These are phyloP conservation scores for Eristalis arbustorum DNA, from an alignment of 2,888 invertebrate genomes.

Conservation along the genomic window DNA sequence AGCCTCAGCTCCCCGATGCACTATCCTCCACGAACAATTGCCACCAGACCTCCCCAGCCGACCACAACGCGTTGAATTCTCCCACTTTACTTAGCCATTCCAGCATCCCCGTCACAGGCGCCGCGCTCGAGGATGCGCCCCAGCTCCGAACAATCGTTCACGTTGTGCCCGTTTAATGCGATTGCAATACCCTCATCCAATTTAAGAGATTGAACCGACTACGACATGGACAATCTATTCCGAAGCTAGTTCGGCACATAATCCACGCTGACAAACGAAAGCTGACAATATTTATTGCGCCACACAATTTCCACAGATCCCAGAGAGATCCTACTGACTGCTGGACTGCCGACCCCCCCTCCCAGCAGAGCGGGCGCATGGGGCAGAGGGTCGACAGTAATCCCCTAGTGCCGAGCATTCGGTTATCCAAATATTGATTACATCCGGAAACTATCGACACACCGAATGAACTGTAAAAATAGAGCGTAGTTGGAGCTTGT, in stretches of 20 bases:
- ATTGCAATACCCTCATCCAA: neutral
- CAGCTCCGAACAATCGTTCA: neutral
- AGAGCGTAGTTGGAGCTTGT: neutral
- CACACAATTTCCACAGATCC: constrained; percentile 29
- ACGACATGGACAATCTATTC: constrained; percentile 13
- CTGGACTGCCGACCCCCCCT: neutral
- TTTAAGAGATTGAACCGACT: neutral
- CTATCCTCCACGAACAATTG: neutral
- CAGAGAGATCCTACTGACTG: neutral
- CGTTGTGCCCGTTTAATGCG: neutral
- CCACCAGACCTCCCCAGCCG: neutral
- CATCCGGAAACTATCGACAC: constrained; percentile 50
- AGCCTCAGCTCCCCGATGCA: neutral
- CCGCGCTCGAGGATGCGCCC: too few relatives aligned
- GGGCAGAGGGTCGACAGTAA: neutral
- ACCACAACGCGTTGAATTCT: neutral
- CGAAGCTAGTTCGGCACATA: constrained; percentile 40
- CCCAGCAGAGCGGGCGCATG: neutral
- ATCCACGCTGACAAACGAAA: constrained; percentile 62
- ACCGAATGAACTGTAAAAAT: constrained; percentile 21
- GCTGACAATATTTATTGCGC: constrained; percentile 56
- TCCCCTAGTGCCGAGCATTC: constrained; percentile 21
- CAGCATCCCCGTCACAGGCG: neutral
- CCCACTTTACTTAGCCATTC: neutral
- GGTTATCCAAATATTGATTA: constrained; percentile 58